phyloP scores from a whole-genome alignment of 2,888 invertebrate genomes.

The Latheticus oryzae region DNA sequence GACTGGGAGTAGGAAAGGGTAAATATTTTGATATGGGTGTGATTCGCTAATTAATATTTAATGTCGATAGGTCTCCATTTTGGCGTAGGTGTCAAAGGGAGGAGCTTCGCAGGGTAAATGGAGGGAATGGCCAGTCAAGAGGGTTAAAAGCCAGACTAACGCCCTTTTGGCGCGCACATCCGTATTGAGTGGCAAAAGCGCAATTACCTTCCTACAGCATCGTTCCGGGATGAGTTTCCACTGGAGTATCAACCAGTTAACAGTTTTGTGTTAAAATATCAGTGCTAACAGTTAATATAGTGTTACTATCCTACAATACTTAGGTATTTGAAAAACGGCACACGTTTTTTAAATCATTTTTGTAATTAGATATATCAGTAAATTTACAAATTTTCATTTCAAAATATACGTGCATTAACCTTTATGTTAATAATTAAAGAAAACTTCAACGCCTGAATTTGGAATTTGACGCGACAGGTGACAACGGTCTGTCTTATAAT shows the following conservation, averaged over 20 bases:
- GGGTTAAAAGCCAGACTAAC: slow-evolving; percentile 51
- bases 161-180: slow-evolving; percentile 49
- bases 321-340: too few relatives aligned
- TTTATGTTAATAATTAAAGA: slow-evolving; percentile 52
- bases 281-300: slow-evolving; percentile 26
- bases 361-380: neutral
- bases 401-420: slow-evolving; percentile 50
- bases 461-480: slow-evolving; percentile 45
- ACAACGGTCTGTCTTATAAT: slow-evolving; percentile 51
- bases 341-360: neutral
- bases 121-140: slow-evolving; percentile 56
- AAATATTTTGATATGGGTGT: slow-evolving; percentile 56
- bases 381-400: slow-evolving; percentile 38
- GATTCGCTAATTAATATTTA: slow-evolving; percentile 59
- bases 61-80: slow-evolving; percentile 57
- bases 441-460: slow-evolving; percentile 34
- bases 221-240: slow-evolving; percentile 31
- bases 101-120: slow-evolving; percentile 55
- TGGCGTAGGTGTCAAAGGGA: slow-evolving; percentile 55
- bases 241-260: slow-evolving; percentile 32
- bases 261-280: slow-evolving; percentile 19
- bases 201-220: slow-evolving; percentile 31
- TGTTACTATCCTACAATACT: slow-evolving; percentile 6
- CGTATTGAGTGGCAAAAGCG: slow-evolving; percentile 29
- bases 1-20: slow-evolving; percentile 46